Percentiles rank a stretch among this genome's conserved stretches.
phyloP scores from a whole-genome alignment of 2,797 vertebrate species.

The Petrocephalus schoutedeni region DNA sequence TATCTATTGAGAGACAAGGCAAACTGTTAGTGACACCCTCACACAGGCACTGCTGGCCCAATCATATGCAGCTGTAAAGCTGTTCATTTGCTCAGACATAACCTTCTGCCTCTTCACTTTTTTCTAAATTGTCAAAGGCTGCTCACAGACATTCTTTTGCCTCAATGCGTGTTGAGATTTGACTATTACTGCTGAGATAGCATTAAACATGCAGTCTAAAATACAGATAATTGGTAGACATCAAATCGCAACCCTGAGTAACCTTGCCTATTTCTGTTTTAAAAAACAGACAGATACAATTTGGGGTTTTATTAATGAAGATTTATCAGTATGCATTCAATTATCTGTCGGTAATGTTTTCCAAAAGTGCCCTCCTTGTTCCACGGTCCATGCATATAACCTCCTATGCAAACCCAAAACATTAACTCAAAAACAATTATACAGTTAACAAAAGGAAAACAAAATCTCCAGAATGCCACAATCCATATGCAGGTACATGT shows the following conservation, averaged over 20 bases:
- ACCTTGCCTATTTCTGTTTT: not conserved
- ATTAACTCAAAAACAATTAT: not conserved
- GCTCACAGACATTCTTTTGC: not conserved
- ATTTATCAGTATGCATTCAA: not conserved
- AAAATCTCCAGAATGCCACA: not conserved
- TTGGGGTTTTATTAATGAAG: not conserved
- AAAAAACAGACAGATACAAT: not conserved
- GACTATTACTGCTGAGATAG: not conserved
- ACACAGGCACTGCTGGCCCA: not conserved
- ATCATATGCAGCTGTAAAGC: not conserved
- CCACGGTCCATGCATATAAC: not conserved
- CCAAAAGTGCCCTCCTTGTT: not conserved
- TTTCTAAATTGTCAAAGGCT: not conserved
- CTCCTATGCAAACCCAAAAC: not conserved
- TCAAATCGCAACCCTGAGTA: not conserved
- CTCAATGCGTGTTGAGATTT: not conserved
- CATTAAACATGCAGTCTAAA: not conserved
- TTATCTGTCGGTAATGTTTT: not conserved
- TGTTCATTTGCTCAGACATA: not conserved
- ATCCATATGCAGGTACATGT: not conserved
- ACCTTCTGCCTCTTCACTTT: not conserved
- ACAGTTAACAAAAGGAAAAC: not conserved
- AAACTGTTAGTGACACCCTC: conserved; percentile 32
- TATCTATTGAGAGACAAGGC: conserved; percentile 67
- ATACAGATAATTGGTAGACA: not conserved